Evolutionary conservation across 1,140 invertebrate genomes (phyloP), one percentile per base, ranked within the genome.

Genomic region (Dreissena rostriformis): DNA sequence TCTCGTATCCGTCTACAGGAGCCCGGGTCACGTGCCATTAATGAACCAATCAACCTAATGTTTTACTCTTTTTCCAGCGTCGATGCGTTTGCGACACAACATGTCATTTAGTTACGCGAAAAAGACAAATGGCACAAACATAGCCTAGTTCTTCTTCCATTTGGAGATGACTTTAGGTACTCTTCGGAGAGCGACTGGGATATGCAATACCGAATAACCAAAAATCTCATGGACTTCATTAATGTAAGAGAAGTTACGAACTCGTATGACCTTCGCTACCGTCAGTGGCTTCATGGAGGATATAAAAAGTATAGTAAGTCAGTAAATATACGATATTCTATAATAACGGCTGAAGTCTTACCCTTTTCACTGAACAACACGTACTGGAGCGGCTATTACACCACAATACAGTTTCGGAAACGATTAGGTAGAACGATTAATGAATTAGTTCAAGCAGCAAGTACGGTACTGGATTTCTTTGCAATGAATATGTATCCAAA

Each of bases 381-480:
- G 7, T 73, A 73, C n/a, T 73, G 71, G 71, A 73, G 71, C 29
- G 71, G 71, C 2, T 73, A 17, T 49, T 73, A 53, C 71, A 73
- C 71, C 49, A 73, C 71, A 22, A 73, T 49, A 24, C 71, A 51
- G 28, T 73, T 22, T 55, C 22, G 52, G 22, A 73, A 73, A 55
- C 12, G 52, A 51, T 53, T 73, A 17, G 71, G 71, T 15, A 49
- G 71, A 17, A 19, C 52, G 15, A 24, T 73, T n/a, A 49, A 73
- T 15, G 71, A 73, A 26, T 55, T 53, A 17, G 71, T 73, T 55
- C 39, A 24, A 55, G 71, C 71, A 55, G 52, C 71, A 7, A 53
- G 57, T 22, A 14, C 12, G 12, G 12, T 57, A 14, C 53, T 57
- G 53, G 53, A 12, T 57, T 57, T 57, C 12, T 57, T 19, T 57